Evolutionary conservation across 2,888 invertebrate genomes (phyloP).

Genomic region (Erebia aethiops): DNA sequence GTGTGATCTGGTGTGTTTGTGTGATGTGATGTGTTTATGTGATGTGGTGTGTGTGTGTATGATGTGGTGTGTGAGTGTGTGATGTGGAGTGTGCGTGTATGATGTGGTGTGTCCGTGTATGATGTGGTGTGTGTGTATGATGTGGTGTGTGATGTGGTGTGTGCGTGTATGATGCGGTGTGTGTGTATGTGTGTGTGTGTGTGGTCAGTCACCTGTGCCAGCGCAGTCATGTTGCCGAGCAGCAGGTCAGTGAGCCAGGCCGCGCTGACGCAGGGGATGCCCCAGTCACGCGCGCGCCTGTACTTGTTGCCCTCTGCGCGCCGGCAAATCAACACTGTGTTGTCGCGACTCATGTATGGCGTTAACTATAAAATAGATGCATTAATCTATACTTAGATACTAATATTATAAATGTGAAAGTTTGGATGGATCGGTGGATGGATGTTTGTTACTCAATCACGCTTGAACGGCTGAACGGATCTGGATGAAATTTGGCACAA

Average conservation of each 20-base stretch:
- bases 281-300: constrained; percentile 95
- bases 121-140: too few relatives aligned
- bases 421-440: too few relatives aligned
- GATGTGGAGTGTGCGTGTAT: background rate
- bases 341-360: constrained; percentile 90
- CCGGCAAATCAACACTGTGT: constrained; percentile 89
- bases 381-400: constrained; percentile 59
- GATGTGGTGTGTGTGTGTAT: background rate
- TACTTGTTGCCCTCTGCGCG: constrained; percentile 95
- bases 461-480: too few relatives aligned
- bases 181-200: background rate
- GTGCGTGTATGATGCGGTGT: too few relatives aligned
- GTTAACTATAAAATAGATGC: constrained; percentile 85
- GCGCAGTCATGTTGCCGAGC: constrained; percentile 92
- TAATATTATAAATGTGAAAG: too few relatives aligned
- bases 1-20: background rate
- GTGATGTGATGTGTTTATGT: too few relatives aligned
- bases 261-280: constrained; percentile 94
- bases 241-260: constrained; percentile 97
- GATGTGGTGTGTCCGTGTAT: too few relatives aligned
- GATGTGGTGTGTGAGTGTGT: background rate
- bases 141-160: background rate
- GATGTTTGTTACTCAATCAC: too few relatives aligned
- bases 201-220: constrained; percentile 84
- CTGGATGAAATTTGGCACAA: too few relatives aligned